Evolutionary conservation across 2,888 invertebrate genomes (phyloP), one percentile per base, ranked within the genome.

Genomic region (Neoascia interrupta): DNA sequence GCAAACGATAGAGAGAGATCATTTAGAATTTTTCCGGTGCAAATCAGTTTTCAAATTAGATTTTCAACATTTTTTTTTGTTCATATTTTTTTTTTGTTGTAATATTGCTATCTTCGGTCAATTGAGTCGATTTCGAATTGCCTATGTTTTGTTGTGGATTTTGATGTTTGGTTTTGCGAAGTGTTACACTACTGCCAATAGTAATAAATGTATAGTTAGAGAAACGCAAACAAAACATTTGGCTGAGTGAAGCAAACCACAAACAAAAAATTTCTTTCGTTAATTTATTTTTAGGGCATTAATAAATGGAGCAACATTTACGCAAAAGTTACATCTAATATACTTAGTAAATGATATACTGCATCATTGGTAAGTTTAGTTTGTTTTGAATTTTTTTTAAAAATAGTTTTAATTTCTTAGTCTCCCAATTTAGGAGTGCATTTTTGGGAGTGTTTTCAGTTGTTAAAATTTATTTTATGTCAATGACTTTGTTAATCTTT

Each of bases 341-440:
- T 99, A 99, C 91, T 92, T 99, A 86, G 96, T 99, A 85, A 99
- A 99, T 91, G 99, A 99, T 92, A 95, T 99, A 81, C 92, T 99
- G 58, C 98, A 99, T 90, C 98, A 99, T 90, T 97, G 96, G 96
- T 96, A 92, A 93, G 93, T 92, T 82, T 58, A 49, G 39, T 21
- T 37, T 13, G 34, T 56, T 54, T 47, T 28, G n/a, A n/a, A n/a
- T n/a, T n/a, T n/a, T n/a, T n/a, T n/a, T n/a, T n/a, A n/a, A n/a
- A 54, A 10, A 5, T 34, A 34, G 2, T 18, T 21, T 21, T 36
- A 16, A 39, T 11, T 11, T 43, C 10, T 26, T 13, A 5, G 21
- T 28, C 1, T 64, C 28, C n/a, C n/a, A n/a, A n/a, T n/a, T n/a
- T n/a, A n/a, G 2, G 66, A 47, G 64, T 56, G 66, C 21, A 18